These are phyloP conservation scores for Drosophila mimica DNA, from an alignment of 2,888 invertebrate genomes.

Conservation along the genomic window DNA sequence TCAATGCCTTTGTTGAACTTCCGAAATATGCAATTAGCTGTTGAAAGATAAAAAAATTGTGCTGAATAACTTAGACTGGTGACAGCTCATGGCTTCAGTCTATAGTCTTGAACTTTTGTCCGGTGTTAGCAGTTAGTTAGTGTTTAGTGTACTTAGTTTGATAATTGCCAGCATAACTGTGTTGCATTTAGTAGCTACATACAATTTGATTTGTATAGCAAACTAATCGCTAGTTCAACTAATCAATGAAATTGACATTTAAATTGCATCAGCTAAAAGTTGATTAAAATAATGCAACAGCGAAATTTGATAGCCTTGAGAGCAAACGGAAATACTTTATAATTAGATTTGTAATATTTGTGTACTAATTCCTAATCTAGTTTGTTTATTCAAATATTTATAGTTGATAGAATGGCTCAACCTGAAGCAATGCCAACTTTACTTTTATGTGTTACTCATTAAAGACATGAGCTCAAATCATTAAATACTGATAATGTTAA, in stretches of 20 bases:
- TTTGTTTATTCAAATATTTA: neutral
- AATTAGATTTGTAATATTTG: neutral
- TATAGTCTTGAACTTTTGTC: conserved; percentile 55
- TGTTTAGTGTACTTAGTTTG: conserved; percentile 19
- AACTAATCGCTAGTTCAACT: conserved; percentile 28
- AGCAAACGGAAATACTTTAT: conserved; percentile 13
- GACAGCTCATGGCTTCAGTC: conserved; percentile 43
- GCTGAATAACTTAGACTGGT: conserved; percentile 51
- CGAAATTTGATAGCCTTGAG: conserved; percentile 43
- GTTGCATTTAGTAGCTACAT: neutral
- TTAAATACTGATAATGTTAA: neutral
- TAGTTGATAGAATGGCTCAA: neutral
- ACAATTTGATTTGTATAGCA: conserved; percentile 25
- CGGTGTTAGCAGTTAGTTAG: conserved; percentile 6
- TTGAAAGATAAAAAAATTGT: conserved; percentile 25
- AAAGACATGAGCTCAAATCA: neutral
- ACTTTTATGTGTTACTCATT: neutral
- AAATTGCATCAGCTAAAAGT: conserved; percentile 67
- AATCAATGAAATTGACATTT: conserved; percentile 67
- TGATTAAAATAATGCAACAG: conserved; percentile 42
- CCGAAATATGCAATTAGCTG: conserved; percentile 67
- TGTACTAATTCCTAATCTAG: neutral
- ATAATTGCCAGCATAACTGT: conserved; percentile 46
- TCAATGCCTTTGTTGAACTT: conserved; percentile 58
- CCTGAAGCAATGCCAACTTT: neutral